Base-by-base conservation (phyloP, 2,888 invertebrate species). In the Caenorhabditis sp. region DNA sequence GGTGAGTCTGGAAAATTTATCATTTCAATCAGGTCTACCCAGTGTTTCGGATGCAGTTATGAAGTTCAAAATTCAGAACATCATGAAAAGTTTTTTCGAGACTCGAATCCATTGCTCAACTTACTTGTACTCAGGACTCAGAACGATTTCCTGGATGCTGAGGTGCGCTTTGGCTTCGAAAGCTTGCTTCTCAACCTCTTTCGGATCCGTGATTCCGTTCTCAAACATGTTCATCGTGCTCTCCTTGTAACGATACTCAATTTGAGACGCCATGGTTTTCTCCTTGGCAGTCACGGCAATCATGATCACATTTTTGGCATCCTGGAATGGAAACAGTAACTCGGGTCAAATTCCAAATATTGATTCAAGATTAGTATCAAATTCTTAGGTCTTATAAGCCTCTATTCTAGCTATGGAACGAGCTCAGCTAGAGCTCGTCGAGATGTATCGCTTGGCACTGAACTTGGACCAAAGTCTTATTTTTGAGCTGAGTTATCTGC, bases 181-280 rank as follows among this genome's bases (percentile, higher is more conserved):
- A 24, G 7, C 14, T 54, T 54, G 26, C 19, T 24, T 26, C 8
- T 6, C 26, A 24, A 54, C 14, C 14, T 0, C 19, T 7, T 24
- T 16, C 6, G 54, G 24, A 10, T 6, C 26, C 10, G 54, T 54
- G 12, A 54, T 14, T 5, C 26, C 12, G 3, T 54, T 26, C 19
- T 54, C 16, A 12, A 54, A 54, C 54, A 54, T 54, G 0, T 26
- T 1, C 54, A 54, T 54, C 1, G 14, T 14, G 5, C 12, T 26
- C 16, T 26, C 54, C 26, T 54, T n/a, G 19, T 54, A 54, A 54
- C 54, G 54, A 54, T 54, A 54, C 16, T 54, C 54, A 54, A 54
- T 54, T 8, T 54, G 54, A 24, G 54, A 54, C 5, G 54, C n/a
- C 54, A 54, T 24, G 12, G 22, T 54, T 10, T 26, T 10, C 12